Conservation (phyloP, 2,888 invertebrate species). For the Thymelicus sylvestris region DNA sequence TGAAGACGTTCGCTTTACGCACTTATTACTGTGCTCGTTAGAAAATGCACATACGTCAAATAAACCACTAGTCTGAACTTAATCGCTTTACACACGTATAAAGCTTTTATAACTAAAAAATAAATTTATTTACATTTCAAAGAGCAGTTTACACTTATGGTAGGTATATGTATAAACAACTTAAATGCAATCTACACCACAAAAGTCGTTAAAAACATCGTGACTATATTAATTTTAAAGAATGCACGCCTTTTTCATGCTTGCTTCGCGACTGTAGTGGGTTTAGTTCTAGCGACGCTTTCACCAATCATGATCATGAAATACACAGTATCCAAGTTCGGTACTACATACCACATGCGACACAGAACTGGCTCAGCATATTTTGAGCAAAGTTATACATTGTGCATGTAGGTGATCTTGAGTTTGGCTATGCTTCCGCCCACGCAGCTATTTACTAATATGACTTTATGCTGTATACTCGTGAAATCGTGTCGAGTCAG, state of each 20-base stretch:
- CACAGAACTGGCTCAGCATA: background rate
- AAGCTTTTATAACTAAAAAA: too few relatives aligned
- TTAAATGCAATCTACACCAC: too few relatives aligned
- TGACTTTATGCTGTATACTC: background rate
- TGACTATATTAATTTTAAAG: background rate
- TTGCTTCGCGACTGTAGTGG: background rate
- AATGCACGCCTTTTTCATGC: conserved; percentile 11
- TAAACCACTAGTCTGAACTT: too few relatives aligned
- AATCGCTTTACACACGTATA: too few relatives aligned
- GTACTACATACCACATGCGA: background rate
- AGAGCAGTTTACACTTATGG: too few relatives aligned
- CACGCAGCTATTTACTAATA: background rate
- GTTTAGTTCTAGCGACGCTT: background rate
- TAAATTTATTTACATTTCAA: too few relatives aligned
- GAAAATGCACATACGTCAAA: too few relatives aligned
- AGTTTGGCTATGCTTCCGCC: background rate
- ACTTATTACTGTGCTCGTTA: too few relatives aligned
- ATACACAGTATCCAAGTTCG: background rate
- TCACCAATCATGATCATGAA: background rate
- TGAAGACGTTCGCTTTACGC: too few relatives aligned
- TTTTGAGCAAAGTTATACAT: background rate
- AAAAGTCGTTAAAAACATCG: too few relatives aligned
- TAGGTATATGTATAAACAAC: too few relatives aligned
- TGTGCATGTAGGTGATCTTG: background rate
- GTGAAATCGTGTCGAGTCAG: background rate